phyloP scores from a whole-genome alignment of 2,797 vertebrate genomes.

The Pipistrellus pygmaeus region DNA sequence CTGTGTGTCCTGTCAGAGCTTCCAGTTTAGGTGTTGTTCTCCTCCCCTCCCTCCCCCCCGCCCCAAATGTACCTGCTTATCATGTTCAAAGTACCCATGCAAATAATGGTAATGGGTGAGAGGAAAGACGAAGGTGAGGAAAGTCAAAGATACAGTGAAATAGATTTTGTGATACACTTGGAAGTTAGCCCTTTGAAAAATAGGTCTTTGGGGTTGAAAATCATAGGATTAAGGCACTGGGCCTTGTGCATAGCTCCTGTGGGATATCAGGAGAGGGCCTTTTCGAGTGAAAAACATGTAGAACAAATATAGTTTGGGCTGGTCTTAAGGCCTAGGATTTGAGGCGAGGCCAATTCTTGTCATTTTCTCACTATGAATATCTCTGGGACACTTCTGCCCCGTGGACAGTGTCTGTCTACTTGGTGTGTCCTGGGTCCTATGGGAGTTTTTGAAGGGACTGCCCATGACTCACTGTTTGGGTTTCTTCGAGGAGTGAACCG shows the following conservation, averaged over 20 bases:
- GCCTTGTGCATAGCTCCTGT: not conserved
- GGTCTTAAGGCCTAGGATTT: not conserved
- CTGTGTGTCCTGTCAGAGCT: constrained; percentile 43
- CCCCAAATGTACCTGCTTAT: constrained; percentile 42
- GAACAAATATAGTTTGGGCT: not conserved
- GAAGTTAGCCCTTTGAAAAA: constrained; percentile 6
- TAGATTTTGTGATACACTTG: not conserved
- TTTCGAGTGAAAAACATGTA: not conserved
- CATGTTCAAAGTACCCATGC: not conserved
- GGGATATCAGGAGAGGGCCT: not conserved
- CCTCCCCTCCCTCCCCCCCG: not conserved
- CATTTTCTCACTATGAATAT: not conserved
- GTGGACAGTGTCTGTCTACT: fast-evolving
- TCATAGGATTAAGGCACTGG: not conserved
- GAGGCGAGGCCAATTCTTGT: not conserved
- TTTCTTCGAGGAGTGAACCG: not conserved
- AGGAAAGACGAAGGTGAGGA: not conserved
- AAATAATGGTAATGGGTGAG: constrained; percentile 4
- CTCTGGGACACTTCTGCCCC: not conserved
- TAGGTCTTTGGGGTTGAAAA: not conserved
- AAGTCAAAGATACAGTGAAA: not conserved
- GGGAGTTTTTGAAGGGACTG: not conserved
- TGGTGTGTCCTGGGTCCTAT: not conserved
- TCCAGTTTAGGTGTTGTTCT: constrained; percentile 42
- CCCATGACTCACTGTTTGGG: not conserved